Conservation (phyloP, 2,888 invertebrate genomes). For the Brachypalpus laphriformis region DNA sequence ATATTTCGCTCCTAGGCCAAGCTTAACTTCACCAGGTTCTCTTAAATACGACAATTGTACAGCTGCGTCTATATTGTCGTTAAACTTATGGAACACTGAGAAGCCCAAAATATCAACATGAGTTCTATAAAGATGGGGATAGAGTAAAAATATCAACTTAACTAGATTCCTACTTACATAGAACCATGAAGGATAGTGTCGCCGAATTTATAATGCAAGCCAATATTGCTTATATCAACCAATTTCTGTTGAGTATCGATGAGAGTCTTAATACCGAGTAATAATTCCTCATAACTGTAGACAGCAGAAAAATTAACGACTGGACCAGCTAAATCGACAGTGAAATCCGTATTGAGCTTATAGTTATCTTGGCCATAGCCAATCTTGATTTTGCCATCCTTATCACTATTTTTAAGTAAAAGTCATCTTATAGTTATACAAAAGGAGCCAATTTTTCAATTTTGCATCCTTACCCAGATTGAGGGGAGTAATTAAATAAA, state of each 20-base stretch:
- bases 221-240: not conserved
- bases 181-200: not conserved
- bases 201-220: not conserved
- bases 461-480: not conserved
- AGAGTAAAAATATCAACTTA: not conserved
- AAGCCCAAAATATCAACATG: not conserved
- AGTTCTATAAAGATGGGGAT: not conserved
- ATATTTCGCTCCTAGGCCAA: not conserved
- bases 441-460: too few relatives aligned
- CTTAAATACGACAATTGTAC: not conserved
- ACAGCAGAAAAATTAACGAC: not conserved
- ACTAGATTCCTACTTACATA: not conserved
- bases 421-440: not conserved
- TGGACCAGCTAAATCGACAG: not conserved
- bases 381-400: not conserved
- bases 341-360: not conserved
- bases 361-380: not conserved
- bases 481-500: not conserved
- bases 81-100: not conserved
- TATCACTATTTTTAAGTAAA: not conserved
- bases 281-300: not conserved
- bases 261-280: not conserved
- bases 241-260: not conserved
- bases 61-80: not conserved
- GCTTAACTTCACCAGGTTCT: not conserved